Conservation (phyloP, 2,113 vertebrate species). For the Nycticebus coucang region DNA sequence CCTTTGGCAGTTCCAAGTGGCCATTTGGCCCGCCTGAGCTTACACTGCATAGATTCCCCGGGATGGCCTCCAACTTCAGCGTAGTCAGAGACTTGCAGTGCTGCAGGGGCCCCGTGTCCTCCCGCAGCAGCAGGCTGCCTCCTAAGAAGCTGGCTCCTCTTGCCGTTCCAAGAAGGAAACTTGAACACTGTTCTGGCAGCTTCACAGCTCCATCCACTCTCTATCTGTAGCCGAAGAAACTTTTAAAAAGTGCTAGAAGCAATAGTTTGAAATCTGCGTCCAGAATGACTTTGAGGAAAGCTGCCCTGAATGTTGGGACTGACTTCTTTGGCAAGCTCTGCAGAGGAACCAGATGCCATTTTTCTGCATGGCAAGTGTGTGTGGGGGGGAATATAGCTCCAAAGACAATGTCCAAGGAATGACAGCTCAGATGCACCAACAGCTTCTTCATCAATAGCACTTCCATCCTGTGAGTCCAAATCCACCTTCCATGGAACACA, state of each 20-base stretch:
- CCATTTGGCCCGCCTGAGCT: constrained; percentile 75
- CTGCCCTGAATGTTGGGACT: constrained; percentile 53
- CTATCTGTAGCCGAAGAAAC: constrained; percentile 55
- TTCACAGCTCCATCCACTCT: background rate
- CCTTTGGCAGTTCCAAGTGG: constrained; percentile 78
- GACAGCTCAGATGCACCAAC: background rate
- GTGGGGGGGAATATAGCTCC: background rate
- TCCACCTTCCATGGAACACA: background rate
- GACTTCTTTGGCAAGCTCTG: constrained; percentile 37
- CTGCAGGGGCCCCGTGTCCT: constrained; percentile 59
- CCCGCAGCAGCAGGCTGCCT: constrained; percentile 74
- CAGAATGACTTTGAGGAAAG: constrained; percentile 65
- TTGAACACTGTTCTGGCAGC: constrained; percentile 77
- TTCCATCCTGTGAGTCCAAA: background rate
- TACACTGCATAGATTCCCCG: constrained; percentile 67
- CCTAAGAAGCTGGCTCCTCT: constrained; percentile 81
- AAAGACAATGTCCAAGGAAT: constrained; percentile 3
- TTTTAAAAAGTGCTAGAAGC: constrained; percentile 62
- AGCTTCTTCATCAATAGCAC: background rate
- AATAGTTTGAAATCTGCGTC: constrained; percentile 34
- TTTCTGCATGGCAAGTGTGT: background rate
- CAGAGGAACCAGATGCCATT: constrained; percentile 31
- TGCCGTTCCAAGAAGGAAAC: constrained; percentile 75
- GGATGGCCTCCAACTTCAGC: constrained; percentile 75
- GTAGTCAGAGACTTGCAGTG: constrained; percentile 71